Evolutionary conservation across 2,888 invertebrate genomes (phyloP).

Genomic region (Eledone cirrhosa): DNA sequence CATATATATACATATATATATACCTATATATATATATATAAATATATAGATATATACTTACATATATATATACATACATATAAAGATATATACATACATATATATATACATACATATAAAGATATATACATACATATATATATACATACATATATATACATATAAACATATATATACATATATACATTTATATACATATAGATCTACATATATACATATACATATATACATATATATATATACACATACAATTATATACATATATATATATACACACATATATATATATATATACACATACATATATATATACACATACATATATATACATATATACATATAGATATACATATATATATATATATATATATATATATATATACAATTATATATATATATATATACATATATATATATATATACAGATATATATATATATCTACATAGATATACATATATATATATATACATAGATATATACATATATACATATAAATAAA

Average conservation of each 20-base stretch:
- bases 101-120: not conserved
- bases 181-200: not conserved
- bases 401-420: not conserved
- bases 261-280: not conserved
- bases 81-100: conserved; percentile 1
- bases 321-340: not conserved
- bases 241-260: no score
- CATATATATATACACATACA: not conserved
- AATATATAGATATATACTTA: not conserved
- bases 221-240: not conserved
- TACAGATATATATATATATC: not conserved
- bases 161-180: not conserved
- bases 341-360: not conserved
- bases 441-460: no score
- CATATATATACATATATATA: not conserved
- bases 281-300: not conserved
- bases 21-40: conserved; percentile 4
- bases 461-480: not conserved
- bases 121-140: not conserved
- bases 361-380: conserved; percentile 1
- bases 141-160: not conserved
- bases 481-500: not conserved
- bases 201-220: not conserved
- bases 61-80: not conserved
- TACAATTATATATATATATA: no score